Evolutionary conservation across 2,888 invertebrate genomes (phyloP).

Genomic region (Lasioglossum calceatum): DNA sequence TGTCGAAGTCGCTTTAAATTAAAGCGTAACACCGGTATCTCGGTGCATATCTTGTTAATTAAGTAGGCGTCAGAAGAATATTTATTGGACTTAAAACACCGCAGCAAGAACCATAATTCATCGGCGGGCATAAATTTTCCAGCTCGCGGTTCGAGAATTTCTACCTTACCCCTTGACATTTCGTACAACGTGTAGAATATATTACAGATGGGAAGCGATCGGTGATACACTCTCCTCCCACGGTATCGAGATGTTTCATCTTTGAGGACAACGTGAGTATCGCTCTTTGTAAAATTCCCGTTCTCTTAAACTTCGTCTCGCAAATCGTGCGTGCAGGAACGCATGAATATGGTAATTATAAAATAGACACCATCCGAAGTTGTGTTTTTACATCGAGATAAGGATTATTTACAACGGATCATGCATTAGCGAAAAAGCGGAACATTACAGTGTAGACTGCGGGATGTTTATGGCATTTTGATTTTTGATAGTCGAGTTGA

Average conservation of each 20-base stretch:
- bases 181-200: background rate
- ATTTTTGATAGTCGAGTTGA: background rate
- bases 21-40: conserved; percentile 16
- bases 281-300: background rate
- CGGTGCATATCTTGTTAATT: background rate
- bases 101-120: background rate
- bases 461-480: background rate
- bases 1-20: background rate
- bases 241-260: background rate
- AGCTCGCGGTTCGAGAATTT: conserved; percentile 25
- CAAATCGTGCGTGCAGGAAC: background rate
- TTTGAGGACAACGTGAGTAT: too few species aligned
- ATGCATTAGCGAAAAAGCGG: background rate
- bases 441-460: background rate
- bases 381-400: background rate
- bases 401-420: background rate
- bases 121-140: conserved; percentile 28
- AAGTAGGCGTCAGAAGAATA: background rate
- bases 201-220: background rate
- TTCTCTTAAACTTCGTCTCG: background rate
- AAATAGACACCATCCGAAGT: background rate
- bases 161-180: conserved; percentile 47
- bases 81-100: background rate
- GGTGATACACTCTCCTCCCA: background rate
- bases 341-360: background rate